A percentile compares a stretch with the other conserved stretches of the same genome.
phyloP scores from a whole-genome alignment of 2,888 invertebrate species.

The Philonicus albiceps region DNA sequence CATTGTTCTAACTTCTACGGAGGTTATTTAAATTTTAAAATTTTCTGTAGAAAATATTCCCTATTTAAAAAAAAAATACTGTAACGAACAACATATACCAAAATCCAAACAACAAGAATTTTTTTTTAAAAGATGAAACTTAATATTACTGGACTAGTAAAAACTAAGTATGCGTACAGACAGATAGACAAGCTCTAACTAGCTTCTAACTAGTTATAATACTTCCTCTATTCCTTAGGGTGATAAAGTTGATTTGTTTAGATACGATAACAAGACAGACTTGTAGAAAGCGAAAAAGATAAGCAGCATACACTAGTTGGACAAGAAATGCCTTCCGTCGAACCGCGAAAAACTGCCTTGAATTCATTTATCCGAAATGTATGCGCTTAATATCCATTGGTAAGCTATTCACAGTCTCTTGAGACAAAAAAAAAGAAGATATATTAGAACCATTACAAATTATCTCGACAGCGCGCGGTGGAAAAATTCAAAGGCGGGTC shows the following conservation, averaged over 20 bases:
- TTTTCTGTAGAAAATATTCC: no score
- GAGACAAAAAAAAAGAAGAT: constrained; percentile 22
- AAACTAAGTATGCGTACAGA: no score
- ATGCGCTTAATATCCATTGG: background rate
- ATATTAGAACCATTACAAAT: constrained; percentile 26
- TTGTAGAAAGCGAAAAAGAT: background rate
- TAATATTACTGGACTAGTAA: no score
- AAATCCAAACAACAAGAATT: no score
- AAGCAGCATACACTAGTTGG: background rate
- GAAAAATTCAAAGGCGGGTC: background rate
- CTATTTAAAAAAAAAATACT: no score
- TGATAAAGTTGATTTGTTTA: background rate
- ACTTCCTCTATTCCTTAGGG: background rate
- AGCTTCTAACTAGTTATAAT: background rate
- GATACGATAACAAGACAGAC: background rate
- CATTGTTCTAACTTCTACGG: no score
- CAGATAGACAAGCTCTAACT: background rate
- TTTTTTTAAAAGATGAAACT: no score
- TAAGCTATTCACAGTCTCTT: background rate
- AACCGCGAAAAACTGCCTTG: background rate
- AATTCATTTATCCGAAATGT: background rate
- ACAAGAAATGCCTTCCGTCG: background rate
- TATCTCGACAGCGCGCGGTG: constrained; percentile 7
- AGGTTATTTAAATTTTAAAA: no score
- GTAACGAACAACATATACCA: no score